Evolutionary conservation across 2,113 vertebrate genomes (phyloP).

Genomic region (Anolis sagrei): DNA sequence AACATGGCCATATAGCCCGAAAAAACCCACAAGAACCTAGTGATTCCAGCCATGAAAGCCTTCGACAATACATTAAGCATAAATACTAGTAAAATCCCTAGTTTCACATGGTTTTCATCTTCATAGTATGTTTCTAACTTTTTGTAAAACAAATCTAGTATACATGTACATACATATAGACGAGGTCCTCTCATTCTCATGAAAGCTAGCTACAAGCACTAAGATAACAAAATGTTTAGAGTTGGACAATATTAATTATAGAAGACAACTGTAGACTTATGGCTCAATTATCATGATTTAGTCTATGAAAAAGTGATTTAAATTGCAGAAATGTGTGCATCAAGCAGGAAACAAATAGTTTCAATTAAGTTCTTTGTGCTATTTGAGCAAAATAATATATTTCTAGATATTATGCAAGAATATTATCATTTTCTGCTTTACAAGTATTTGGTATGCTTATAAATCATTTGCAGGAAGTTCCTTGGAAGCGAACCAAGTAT

Average conservation of each 20-base stretch:
- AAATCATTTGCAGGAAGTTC: constrained; percentile 1
- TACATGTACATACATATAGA: no score
- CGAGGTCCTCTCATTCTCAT: no score
- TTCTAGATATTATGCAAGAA: neutral
- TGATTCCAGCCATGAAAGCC: no score
- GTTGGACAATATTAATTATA: no score
- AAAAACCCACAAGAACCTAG: no score
- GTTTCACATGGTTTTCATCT: neutral
- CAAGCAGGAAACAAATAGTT: neutral
- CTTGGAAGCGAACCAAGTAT: constrained; percentile 23
- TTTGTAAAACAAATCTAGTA: no score
- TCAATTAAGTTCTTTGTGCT: neutral
- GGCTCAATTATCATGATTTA: neutral
- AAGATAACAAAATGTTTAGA: neutral
- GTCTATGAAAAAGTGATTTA: neutral
- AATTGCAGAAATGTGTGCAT: constrained; percentile 14
- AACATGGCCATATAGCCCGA: no score
- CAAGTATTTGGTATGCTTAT: constrained; percentile 21
- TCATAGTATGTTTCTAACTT: no score
- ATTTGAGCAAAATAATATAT: neutral
- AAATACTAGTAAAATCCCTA: neutral
- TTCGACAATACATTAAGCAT: neutral
- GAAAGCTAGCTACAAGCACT: no score
- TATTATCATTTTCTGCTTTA: neutral
- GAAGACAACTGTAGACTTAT: neutral